Base-by-base conservation (phyloP, 2,113 vertebrate species). In the Gorsachius goisagi region DNA sequence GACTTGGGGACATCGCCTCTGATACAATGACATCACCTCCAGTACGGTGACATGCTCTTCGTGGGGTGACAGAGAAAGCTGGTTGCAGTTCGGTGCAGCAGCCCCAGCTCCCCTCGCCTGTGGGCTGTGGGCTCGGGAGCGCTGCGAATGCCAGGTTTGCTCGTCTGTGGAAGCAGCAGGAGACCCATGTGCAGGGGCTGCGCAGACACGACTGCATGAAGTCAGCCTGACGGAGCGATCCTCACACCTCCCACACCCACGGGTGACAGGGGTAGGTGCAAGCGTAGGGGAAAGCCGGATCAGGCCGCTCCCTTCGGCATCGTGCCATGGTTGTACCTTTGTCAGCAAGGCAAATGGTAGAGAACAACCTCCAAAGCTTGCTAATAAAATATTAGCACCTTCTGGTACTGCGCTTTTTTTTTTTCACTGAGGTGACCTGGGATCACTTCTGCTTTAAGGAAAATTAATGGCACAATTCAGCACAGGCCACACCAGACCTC, bases 171-270 rank as follows among this genome's bases (percentile, higher is more conserved):
- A 45, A 67, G 21, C 33, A 33, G 63, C 39, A 30, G 49, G 32
- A 64, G 27, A 16, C 1, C 1, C 4, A 0, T 1, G 18, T 1
- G 2, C 47, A 27, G 39, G 47, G 33, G 33, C 69, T 18, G 44
- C 2, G 0, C 0, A 7, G 63, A 16, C 59, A 33, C 0, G 0
- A 2, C 12, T 0, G 49, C 62, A n/a, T 0, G 1, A 60, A 26
- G 32, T 7, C 1, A 0, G 47, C 35, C 33, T 4, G 47, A 19
- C 0, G 3, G 59, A 45, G 24, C 3, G 6, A 26, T 13, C 33
- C 90, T 53, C 47, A 4, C 9, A 6, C 59, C 49, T 59, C 68
- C 50, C 1, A 2, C 19, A 19, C 32, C 53, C 47, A 8, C 0
- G 4, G 39, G 60, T 16, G 53, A 12, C 7, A 1, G 12, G 15